These are phyloP conservation scores for Drosophila aff. DNA, from an alignment of 1,140 invertebrate genomes.

Conservation along the genomic window DNA sequence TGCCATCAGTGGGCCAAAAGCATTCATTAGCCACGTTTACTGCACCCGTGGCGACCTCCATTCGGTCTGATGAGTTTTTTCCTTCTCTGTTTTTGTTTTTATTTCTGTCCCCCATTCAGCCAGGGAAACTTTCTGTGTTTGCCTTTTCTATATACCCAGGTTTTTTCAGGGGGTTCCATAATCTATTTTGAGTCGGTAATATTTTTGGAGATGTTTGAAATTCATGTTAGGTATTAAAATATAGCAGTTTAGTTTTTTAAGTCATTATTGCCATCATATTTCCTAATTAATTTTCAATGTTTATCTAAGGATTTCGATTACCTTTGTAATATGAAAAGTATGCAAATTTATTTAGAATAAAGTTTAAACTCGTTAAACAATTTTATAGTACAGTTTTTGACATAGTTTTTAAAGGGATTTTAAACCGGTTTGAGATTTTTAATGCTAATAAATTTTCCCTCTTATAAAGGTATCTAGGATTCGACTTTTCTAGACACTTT, in stretches of 20 bases:
- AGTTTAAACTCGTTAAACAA: too few species aligned
- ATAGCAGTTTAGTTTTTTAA: too few species aligned
- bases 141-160: constrained; percentile 39
- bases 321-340: too few species aligned
- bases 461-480: not conserved
- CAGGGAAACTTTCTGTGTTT: constrained; percentile 69
- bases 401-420: too few species aligned
- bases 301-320: too few species aligned
- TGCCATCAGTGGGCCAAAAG: constrained; percentile 80
- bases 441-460: not conserved
- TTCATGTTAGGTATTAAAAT: too few species aligned
- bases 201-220: not conserved
- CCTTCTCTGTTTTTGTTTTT: constrained; percentile 27
- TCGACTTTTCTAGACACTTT: not conserved
- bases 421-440: too few species aligned
- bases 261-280: too few species aligned
- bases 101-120: constrained; percentile 29
- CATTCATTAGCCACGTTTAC: constrained; percentile 84
- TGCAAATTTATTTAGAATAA: too few species aligned
- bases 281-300: too few species aligned
- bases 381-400: too few species aligned
- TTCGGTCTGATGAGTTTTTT: constrained; percentile 80
- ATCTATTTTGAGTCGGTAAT: not conserved
- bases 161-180: not conserved
- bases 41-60: constrained; percentile 82